Conservation (phyloP, 2,797 vertebrate species). For the Lemur catta region DNA sequence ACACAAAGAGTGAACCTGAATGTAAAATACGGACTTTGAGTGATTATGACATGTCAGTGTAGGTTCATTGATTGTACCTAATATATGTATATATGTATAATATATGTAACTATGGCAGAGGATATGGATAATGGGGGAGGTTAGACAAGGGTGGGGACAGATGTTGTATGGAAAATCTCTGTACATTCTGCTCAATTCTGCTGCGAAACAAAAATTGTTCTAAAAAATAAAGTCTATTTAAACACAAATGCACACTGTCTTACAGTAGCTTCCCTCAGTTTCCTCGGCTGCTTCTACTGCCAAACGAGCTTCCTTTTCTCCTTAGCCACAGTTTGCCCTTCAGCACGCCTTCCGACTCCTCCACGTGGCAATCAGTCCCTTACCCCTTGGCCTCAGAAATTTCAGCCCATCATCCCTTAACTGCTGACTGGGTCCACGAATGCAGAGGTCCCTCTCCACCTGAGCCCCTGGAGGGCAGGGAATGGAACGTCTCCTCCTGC, state of each 20-base stretch:
- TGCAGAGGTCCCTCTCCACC: not conserved
- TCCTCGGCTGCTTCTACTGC: no score
- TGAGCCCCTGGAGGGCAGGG: not conserved
- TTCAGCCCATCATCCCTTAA: no score
- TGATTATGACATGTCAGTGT: not conserved
- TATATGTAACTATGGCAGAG: not conserved
- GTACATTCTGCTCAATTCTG: not conserved
- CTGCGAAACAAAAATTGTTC: not conserved
- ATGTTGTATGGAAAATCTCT: not conserved
- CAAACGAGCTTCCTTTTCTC: no score
- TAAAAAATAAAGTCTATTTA: not conserved
- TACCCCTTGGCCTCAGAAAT: not conserved
- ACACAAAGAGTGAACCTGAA: not conserved
- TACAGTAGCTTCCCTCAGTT: not conserved
- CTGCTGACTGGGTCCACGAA: not conserved
- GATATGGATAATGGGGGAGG: not conserved
- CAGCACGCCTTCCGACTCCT: not conserved
- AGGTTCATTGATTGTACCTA: not conserved
- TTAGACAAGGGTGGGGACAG: not conserved
- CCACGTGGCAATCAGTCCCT: accelerated
- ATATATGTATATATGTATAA: no score
- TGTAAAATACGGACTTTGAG: not conserved
- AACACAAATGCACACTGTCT: not conserved
- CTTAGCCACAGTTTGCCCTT: not conserved
- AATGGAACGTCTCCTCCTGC: not conserved